These are phyloP conservation scores for Glyphotaelius pellucidus DNA, from an alignment of 2,888 invertebrate genomes.

Conservation along the genomic window DNA sequence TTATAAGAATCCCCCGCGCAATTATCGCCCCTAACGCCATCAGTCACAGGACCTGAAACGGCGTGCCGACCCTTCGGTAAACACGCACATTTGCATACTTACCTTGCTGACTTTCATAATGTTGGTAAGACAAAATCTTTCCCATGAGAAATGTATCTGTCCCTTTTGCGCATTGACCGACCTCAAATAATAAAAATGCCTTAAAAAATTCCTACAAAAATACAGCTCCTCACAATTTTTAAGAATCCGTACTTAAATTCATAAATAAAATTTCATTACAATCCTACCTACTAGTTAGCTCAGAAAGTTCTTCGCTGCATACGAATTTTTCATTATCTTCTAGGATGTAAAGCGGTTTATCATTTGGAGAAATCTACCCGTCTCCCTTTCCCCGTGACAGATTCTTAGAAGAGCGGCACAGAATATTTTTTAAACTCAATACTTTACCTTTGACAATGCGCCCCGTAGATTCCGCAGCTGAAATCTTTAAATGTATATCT, in stretches of 20 bases:
- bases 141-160: conserved; percentile 61
- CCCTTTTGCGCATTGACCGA: conserved; percentile 54
- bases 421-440: conserved; percentile 61
- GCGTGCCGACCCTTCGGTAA: conserved; percentile 36
- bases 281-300: neutral
- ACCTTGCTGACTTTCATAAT: conserved; percentile 64
- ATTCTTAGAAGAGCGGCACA: conserved; percentile 57
- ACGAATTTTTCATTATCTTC: neutral
- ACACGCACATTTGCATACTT: conserved; percentile 66
- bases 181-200: conserved; percentile 34
- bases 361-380: conserved; percentile 7
- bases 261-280: neutral
- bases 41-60: conserved; percentile 31
- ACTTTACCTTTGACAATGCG: conserved; percentile 59
- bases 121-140: conserved; percentile 63
- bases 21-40: conserved; percentile 48
- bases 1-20: conserved; percentile 38
- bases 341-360: neutral
- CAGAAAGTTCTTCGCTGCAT: neutral
- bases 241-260: neutral
- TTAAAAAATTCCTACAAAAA: neutral
- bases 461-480: conserved; percentile 57
- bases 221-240: neutral
- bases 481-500: conserved; percentile 60
- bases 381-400: conserved; percentile 49